A percentile compares a stretch with the other conserved stretches of the same genome.
These are phyloP conservation scores for Eudasyphora cyanicolor DNA, from an alignment of 2,888 invertebrate genomes.

Conservation along the genomic window DNA sequence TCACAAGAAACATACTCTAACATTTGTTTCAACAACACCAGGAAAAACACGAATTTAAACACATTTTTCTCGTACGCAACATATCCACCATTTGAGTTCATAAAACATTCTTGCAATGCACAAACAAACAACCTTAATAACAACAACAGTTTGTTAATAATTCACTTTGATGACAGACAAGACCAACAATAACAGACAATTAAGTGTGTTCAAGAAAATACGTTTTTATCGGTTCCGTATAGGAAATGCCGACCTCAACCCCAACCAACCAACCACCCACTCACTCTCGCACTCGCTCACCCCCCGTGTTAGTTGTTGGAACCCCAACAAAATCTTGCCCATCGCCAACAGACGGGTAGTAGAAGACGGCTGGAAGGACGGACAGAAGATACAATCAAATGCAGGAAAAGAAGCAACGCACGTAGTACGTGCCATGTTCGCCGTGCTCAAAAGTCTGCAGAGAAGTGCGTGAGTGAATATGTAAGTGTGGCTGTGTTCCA, in stretches of 20 bases:
- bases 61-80: background rate
- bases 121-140: conserved; percentile 10
- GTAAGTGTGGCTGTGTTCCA: background rate
- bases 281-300: background rate
- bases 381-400: background rate
- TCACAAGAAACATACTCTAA: conserved; percentile 19
- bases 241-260: background rate
- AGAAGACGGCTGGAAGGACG: background rate
- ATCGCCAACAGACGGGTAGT: background rate
- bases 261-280: background rate
- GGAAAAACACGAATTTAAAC: background rate
- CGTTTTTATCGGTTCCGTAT: background rate
- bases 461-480: background rate
- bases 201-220: conserved; percentile 36
- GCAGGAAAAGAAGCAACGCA: background rate
- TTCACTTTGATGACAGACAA: conserved; percentile 48
- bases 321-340: background rate
- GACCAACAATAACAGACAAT: conserved; percentile 40
- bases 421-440: conserved; percentile 53
- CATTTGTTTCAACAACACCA: conserved; percentile 11
- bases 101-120: background rate
- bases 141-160: conserved; percentile 41
- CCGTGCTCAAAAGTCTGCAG: conserved; percentile 32
- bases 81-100: too few relatives aligned
- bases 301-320: background rate